Evolutionary conservation across 2,113 vertebrate genomes (phyloP), one percentile per base, ranked within the genome.

Genomic region (Pelvicachromis taeniatus): DNA sequence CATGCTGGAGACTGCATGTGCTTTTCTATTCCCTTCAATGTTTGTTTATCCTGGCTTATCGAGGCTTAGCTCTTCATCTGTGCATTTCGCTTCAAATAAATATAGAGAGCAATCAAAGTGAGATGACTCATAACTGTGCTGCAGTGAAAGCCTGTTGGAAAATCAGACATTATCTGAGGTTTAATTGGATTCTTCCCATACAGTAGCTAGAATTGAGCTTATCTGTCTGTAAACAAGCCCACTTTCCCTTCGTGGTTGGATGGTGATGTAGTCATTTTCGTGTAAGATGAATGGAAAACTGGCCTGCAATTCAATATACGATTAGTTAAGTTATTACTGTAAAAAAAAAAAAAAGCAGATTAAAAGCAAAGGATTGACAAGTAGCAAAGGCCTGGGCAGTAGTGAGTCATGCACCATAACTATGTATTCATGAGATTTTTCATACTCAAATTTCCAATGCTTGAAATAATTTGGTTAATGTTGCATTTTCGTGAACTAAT

Each of bases 61-160:
- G n/a, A 77, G 73, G 17, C 68, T 83, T 88, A 83, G 80, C 56
- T 80, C 78, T 77, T 70, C 45, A 75, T 87, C 87, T 85, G 86
- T 84, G 48, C 79, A 13, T 81, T 70, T 83, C 54, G 73, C 70
- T 84, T 79, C 78, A 58, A 83, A 77, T 85, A 63, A 63, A 85
- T 58, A 73, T 81, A 63, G 78, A 54, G 70, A 83, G 79, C 65
- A 77, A 58, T 83, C 68, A 63, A 70, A 83, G 17, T 52, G 73
- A 82, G 84, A 73, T 90, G 88, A 94, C 65, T 91, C 90, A 91
- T 59, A 35, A 38, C 56, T 92, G 63, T 65, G 59, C 78, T 75
- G 59, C 35, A 21, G 59, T 77, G n/a, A 73, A 75, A 80, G 48
- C 50, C 55, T 79, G 50, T 7, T 68, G n/a, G 63, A 81, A 85